Conservation (phyloP, 2,888 invertebrate genomes). For the Calliphora vomitoria region DNA sequence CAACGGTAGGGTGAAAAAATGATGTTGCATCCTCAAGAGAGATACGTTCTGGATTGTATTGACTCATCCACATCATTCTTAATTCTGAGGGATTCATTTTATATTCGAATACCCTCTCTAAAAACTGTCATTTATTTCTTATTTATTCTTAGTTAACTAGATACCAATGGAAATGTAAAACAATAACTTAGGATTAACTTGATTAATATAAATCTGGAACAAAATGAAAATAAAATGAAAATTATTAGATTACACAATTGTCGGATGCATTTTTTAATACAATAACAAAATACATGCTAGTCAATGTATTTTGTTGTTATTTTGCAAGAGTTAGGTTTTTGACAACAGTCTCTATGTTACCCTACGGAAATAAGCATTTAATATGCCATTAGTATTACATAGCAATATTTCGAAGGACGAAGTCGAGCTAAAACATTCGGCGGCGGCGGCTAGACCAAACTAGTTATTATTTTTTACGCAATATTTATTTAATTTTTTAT, state of each 20-base stretch:
- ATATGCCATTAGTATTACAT: too few relatives aligned
- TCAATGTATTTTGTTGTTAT: not conserved
- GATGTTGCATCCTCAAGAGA: conserved; percentile 83
- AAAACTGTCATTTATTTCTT: conserved; percentile 59
- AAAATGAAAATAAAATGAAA: not conserved
- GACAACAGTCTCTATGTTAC: too few relatives aligned
- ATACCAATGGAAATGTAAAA: conserved; percentile 48
- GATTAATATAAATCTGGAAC: conserved; percentile 50
- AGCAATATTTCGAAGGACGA: too few relatives aligned
- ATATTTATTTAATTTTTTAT: too few relatives aligned
- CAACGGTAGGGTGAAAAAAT: conserved; percentile 85
- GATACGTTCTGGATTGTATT: conserved; percentile 84
- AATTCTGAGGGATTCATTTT: conserved; percentile 81
- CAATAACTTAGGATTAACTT: conserved; percentile 34
- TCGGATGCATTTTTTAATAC: too few relatives aligned
- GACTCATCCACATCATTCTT: conserved; percentile 87
- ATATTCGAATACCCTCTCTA: conserved; percentile 38
- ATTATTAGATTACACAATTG: not conserved
- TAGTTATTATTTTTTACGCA: too few relatives aligned
- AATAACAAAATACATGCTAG: not conserved
- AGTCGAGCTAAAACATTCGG: too few relatives aligned
- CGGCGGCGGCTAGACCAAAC: too few relatives aligned
- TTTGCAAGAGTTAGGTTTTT: too few relatives aligned
- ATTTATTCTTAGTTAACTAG: conserved; percentile 40
- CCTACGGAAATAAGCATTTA: too few relatives aligned